Evolutionary conservation across 2,797 vertebrate genomes (phyloP).

Genomic region (Myoxocephalus aenaeus): DNA sequence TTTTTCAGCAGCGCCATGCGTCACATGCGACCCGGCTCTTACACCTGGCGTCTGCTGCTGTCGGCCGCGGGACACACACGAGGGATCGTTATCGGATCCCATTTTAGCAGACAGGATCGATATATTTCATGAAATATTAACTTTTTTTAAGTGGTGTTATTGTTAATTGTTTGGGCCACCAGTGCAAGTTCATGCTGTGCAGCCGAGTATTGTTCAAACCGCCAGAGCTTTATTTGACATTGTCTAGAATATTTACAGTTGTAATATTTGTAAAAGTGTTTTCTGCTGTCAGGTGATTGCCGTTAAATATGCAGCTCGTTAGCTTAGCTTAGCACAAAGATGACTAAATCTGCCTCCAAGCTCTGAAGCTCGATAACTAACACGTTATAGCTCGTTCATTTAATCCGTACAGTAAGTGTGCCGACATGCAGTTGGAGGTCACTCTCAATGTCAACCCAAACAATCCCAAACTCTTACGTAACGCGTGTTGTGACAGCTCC

Average conservation of each 20-base stretch:
- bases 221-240: background rate
- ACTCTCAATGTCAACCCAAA: constrained; percentile 10
- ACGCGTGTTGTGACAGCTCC: constrained; percentile 26
- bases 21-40: constrained; percentile 34
- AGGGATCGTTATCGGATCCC: constrained; percentile 1
- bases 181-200: background rate
- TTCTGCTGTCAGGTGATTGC: background rate
- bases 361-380: background rate
- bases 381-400: background rate
- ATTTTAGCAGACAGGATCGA: background rate
- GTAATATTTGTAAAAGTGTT: too few relatives aligned
- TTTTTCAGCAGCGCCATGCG: constrained; percentile 45
- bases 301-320: background rate
- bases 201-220: background rate
- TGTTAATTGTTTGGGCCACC: background rate
- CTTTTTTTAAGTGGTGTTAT: background rate
- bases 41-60: constrained; percentile 50
- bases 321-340: background rate
- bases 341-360: background rate
- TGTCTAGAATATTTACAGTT: background rate
- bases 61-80: background rate
- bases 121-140: background rate
- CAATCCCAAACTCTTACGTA: background rate
- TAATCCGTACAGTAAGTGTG: background rate
- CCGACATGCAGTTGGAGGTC: background rate